phyloP scores from a whole-genome alignment of 2,113 vertebrate genomes.

The Chaetops frenatus region DNA sequence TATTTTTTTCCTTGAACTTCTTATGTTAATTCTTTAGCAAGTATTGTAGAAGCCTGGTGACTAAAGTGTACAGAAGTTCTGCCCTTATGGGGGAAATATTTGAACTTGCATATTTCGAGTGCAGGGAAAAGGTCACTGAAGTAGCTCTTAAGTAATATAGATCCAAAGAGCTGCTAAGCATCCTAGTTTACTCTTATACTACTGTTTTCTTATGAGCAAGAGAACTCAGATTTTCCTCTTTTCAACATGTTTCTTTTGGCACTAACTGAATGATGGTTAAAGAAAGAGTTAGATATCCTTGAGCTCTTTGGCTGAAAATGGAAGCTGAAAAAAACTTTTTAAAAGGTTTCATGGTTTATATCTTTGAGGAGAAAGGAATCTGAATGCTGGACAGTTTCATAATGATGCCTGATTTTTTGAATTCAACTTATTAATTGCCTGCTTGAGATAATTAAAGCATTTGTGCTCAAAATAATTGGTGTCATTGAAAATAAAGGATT shows the following conservation, averaged over 20 bases:
- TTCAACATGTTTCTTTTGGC: background rate
- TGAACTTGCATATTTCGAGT: background rate
- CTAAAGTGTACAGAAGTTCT: background rate
- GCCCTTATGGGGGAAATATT: background rate
- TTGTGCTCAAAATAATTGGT: conserved; percentile 64
- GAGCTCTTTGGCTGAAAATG: background rate
- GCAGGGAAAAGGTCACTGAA: background rate
- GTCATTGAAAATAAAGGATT: conserved; percentile 59
- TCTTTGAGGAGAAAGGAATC: conserved; percentile 2
- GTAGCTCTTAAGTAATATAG: background rate
- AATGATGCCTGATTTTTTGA: conserved; percentile 29
- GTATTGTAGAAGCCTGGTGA: background rate
- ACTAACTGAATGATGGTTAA: background rate
- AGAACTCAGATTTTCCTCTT: background rate
- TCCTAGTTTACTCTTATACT: background rate
- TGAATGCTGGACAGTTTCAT: conserved; percentile 14
- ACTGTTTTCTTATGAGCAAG: background rate
- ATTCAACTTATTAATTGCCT: conserved; percentile 61
- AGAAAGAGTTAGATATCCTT: background rate
- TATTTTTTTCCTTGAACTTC: background rate
- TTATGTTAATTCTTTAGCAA: background rate
- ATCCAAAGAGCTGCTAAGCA: background rate
- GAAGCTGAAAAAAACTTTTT: background rate
- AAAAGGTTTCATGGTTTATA: background rate
- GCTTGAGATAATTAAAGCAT: conserved; percentile 62